Base-by-base conservation (phyloP, 2,888 invertebrate species). In the Epirrhoe alternata region DNA sequence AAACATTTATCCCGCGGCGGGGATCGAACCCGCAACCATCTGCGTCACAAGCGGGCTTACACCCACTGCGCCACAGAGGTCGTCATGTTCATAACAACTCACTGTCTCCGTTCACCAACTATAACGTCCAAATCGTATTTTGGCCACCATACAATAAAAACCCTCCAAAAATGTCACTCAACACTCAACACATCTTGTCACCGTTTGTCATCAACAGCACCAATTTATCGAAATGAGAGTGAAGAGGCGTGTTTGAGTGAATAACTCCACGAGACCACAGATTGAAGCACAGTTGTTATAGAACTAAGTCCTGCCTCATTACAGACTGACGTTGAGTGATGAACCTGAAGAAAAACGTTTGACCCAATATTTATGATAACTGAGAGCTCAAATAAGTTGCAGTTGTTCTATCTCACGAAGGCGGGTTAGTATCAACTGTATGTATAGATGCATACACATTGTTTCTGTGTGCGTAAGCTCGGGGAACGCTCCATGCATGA, bases 251-350 rank as follows among this genome's bases (percentile, higher is more conserved):
- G 68, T 56, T 65, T 52, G 85, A 86, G 85, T 87, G 85, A 87
- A 87, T 88, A 87, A 86, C 87, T 87, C 80, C 77, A 79, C 61
- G 50, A 52, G 57, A 62, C 62, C 69, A 47, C 49, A 60, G 64
- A 60, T 33, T 7, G 5, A 8, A 14, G 1, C 53, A 14, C 16
- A 68, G 68, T 61, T 62, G 24, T 30, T 65, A 62, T 38, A 24
- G 59, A 47, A 17, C 75, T 74, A 81, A 82, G 82, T 80, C 82
- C 84, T 84, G 84, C 82, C 88, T 90, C 89, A 89, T 90, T 89
- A 90, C 83, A 81, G 78, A 72, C 80, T 87, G 90, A 90, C 90
- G 80, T 90, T 90, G 90, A 90, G 84, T 85, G 87, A 90, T 90
- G 86, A 74, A 74, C 76, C 76, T 77, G 77, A 79, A 86, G 87